Base-by-base conservation (phyloP, 2,888 invertebrate species). In the Sylvicola fuscatus region DNA sequence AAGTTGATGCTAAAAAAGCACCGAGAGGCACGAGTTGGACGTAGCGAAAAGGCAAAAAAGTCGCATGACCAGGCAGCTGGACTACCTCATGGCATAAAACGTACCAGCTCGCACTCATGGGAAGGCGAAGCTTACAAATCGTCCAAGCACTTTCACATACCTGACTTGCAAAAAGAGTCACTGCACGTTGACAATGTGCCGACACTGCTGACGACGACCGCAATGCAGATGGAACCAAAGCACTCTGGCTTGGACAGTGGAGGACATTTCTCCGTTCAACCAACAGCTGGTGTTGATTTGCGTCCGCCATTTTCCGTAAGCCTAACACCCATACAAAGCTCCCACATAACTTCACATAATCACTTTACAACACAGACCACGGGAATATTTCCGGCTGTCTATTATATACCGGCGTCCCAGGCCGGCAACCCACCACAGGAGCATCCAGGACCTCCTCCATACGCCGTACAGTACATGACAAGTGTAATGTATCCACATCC, bases 1-100 rank as follows among this genome's bases (percentile, higher is more conserved):
- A 80, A 77, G 46, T 64, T 70, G 34, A 66, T 86, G 64, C 59
- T 76, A 2, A 77, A 78, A 47, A 67, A 66, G 39, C 77, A 81
- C 44, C 65, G 72, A 1, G 72, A 75, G 40, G 60, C 62, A 3
- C 62, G 78, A 8, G 62, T 60, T 0, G 60, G 58, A 3, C 65
- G 62, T 45, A 55, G 52, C n/a, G 56, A 64, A 3, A 58, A 60
- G 10, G 57, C 56, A 37, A 62, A 53, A 5, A 58, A 56, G 34
- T 42, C 43, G 2, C 46, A 48, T 1, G 60, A 53, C 31, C 54
- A 53, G 35, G 40, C 43, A 12, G 42, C 52, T 12, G 6, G 7
- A 10, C 5, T 10, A 14, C 54, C 56, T 21, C 70, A 70, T 41
- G 72, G 71, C 1, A 46, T 69, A 1, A 78, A 78, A 48, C 57